Conservation (phyloP, 2,113 vertebrate species). For the Dromas ardeola region DNA sequence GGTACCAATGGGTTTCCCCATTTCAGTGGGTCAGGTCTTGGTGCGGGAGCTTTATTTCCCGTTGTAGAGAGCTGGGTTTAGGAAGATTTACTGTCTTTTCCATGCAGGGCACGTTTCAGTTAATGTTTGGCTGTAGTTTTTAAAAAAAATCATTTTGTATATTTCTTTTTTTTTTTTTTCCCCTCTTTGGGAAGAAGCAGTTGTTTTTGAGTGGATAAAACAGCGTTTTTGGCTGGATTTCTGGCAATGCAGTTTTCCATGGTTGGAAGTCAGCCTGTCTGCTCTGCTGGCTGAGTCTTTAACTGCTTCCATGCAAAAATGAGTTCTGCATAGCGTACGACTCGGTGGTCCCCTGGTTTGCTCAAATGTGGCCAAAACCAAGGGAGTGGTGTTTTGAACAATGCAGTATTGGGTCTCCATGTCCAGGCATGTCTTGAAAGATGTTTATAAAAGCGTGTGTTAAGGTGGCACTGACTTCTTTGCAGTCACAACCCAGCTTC, state of each 20-base stretch:
- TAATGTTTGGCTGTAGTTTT: background rate
- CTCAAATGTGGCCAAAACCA: background rate
- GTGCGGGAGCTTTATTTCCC: background rate
- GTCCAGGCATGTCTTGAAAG: background rate
- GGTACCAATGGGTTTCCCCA: background rate
- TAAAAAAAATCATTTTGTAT: background rate
- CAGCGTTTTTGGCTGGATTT: slow-evolving; percentile 13
- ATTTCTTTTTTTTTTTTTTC: background rate
- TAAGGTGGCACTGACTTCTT: background rate
- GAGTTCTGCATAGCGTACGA: background rate
- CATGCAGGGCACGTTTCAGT: background rate
- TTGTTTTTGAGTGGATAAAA: slow-evolving; percentile 15
- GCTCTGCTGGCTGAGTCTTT: background rate
- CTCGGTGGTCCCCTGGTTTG: background rate
- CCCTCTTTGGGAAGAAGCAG: background rate
- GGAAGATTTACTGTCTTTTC: background rate
- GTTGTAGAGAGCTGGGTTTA: background rate
- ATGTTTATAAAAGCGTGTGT: background rate
- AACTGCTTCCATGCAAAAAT: background rate
- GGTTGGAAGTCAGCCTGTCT: slow-evolving; percentile 12
- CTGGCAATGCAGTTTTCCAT: background rate
- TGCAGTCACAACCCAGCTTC: background rate
- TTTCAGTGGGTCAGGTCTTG: background rate
- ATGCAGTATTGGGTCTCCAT: background rate
- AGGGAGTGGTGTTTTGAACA: background rate